These are phyloP conservation scores for Cryptops parisi DNA, from an alignment of 2,888 invertebrate genomes.

Conservation along the genomic window DNA sequence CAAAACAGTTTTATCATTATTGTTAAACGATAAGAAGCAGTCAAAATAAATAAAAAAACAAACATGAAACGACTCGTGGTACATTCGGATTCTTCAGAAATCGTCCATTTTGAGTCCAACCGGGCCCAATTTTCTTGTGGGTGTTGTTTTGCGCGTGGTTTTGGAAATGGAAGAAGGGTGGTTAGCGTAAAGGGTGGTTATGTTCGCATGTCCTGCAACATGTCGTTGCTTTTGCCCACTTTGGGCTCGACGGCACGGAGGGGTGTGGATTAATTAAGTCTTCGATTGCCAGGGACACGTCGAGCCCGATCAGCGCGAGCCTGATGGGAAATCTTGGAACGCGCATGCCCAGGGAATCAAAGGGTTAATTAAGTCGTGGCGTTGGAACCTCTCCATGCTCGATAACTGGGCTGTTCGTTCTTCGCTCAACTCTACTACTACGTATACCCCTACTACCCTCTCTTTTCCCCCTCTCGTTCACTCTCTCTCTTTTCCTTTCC, in stretches of 20 bases:
- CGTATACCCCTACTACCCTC: neutral
- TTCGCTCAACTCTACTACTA: too few species aligned
- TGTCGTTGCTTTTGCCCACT: neutral
- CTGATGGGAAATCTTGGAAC: slow-evolving; percentile 3
- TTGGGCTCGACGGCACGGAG: neutral
- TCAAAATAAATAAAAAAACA: too few species aligned
- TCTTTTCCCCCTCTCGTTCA: neutral
- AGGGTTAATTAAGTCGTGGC: slow-evolving; percentile 5
- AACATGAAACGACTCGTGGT: too few species aligned
- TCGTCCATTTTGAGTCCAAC: too few species aligned
- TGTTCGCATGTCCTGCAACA: too few species aligned
- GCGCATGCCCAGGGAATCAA: slow-evolving; percentile 1
- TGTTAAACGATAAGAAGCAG: too few species aligned
- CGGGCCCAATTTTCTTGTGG: too few species aligned
- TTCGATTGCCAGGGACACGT: neutral
- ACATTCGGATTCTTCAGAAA: too few species aligned
- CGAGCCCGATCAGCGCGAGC: neutral
- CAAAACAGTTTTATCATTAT: too few species aligned
- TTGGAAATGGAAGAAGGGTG: too few species aligned
- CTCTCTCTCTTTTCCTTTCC: neutral
- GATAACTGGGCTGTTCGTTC: neutral
- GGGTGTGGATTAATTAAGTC: slow-evolving; percentile 1
- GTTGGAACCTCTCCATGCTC: neutral
- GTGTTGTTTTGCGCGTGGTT: too few species aligned
- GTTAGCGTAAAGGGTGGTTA: too few species aligned